Base-by-base conservation (phyloP, 2,888 invertebrate genomes). In the Xylophagus ater region DNA sequence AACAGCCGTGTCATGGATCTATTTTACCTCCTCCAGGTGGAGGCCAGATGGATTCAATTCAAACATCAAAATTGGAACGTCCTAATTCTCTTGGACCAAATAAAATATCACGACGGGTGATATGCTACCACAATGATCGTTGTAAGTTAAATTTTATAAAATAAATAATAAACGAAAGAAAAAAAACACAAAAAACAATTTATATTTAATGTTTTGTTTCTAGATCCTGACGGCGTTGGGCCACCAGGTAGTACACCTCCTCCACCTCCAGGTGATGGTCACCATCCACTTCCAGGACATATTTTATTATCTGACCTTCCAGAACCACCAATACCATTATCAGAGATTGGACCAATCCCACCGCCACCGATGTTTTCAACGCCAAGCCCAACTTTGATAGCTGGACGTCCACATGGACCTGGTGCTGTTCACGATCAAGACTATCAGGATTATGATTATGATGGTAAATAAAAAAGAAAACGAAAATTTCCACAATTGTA, bases 341-440 rank as follows among this genome's bases (percentile, higher is more conserved):
- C 88, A 49, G 90, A 92, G 59, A 90, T 92, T 65, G 90, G 90
- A 47, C 90, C 89, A 50, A 87, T 87, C 64, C 86, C 87, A 57
- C 90, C 90, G 55, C 90, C 90, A 56, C 90, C 90, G 51, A 92
- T 92, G 90, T 90, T 92, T 74, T 87, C 87, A 66, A 87, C 88
- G 54, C 84, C 84, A 49, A 84, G 81, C 65, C 84, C 82, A 48
- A 73, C 71, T 48, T 67, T 81, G 52, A 66, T 74, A 46, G 65
- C 69, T 49, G 69, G 72, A 53, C 72, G 69, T 50, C 63, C 64
- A 47, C 67, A 69, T 51, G 64, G 64, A 46, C 63, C 63, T 47
- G 63, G 62, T 51, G 59, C 60, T 45, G 53, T 59, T 44, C 58
- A 60, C 47, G 60, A 60, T 56, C 60, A 61, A 53, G 62, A 62